Evolutionary conservation across 1,140 invertebrate genomes (phyloP).

Genomic region (Holcopasites calliopsidis): DNA sequence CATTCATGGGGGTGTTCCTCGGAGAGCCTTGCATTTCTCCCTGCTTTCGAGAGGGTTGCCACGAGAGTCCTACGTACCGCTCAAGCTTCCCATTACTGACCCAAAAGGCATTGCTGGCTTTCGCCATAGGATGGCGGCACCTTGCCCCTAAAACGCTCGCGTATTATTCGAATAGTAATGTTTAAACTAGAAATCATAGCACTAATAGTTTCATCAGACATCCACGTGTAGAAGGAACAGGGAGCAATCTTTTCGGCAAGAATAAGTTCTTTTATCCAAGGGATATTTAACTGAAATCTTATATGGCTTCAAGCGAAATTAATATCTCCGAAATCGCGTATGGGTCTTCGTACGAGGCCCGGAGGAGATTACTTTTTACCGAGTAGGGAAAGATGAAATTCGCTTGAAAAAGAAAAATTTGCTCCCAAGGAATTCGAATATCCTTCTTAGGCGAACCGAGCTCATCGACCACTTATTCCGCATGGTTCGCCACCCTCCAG

Average conservation of each 20-base stretch:
- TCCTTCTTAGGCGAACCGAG: conserved; percentile 25
- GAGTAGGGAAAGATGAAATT: conserved; percentile 6
- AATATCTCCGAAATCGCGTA: conserved; percentile 15
- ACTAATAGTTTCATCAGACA: too few relatives aligned
- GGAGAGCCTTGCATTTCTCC: not conserved
- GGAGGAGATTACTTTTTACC: conserved; percentile 19
- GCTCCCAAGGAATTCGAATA: conserved; percentile 47
- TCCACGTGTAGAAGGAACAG: too few relatives aligned
- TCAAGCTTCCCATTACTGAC: not conserved
- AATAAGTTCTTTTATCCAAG: too few relatives aligned
- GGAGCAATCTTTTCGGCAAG: too few relatives aligned
- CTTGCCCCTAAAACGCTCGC: too few relatives aligned
- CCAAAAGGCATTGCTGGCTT: not conserved
- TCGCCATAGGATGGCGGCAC: conserved; percentile 28
- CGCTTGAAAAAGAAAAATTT: conserved; percentile 9
- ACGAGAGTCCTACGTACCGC: not conserved
- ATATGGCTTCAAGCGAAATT: conserved; percentile 15
- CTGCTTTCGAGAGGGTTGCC: not conserved
- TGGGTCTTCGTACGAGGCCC: not conserved
- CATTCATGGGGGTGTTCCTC: conserved; percentile 57
- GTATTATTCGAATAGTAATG: too few relatives aligned
- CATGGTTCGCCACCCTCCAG: conserved; percentile 53
- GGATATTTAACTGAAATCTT: not conserved
- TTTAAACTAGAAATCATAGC: too few relatives aligned
- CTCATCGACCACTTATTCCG: conserved; percentile 57